Evolutionary conservation across 1,140 invertebrate genomes (phyloP), one percentile per base, ranked within the genome.

Genomic region (Chelonus insularis): DNA sequence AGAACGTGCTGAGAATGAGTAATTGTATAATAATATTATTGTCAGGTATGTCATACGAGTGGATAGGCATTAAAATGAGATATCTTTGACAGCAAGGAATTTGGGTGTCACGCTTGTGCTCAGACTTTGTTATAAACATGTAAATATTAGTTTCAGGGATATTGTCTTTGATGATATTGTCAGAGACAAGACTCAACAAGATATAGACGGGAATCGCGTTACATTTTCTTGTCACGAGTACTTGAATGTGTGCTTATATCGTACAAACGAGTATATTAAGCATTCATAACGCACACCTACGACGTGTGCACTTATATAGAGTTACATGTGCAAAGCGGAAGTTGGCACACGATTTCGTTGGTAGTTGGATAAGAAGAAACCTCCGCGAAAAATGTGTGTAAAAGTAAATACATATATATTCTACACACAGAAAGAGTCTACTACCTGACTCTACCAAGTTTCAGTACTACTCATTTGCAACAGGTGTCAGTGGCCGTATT

Each of bases 11-110:
- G 25, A 51, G 66, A 68, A 68, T 68, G 47, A 57, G 47, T 51
- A 47, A 58, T 41, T 55, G 57, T 59, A 62, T 68, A 68, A 68
- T 68, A 62, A 68, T 54, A 68, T 68, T 68, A 68, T 68, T 63
- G 60, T 65, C 62, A 50, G 57, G 43, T 41, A 23, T 52, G 54
- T 7, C 7, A 45, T 29, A 7, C 16, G 51, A 65, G 64, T 62
- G 64, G 64, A 65, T 54, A 54, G 60, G 64, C 64, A 65, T 65
- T 62, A 62, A 65, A 65, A 65, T 65, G 64, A 65, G 64, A 55
- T 56, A 62, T 65, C 64, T 56, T 62, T 32, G 50, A 56, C 37
- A n/a, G n/a, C n/a, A n/a, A n/a, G n/a, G 36, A 57, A 23, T 43
- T 43, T n/a, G 32, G 21, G n/a, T n/a, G n/a, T n/a, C n/a, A n/a